Percentiles rank a stretch among this genome's conserved stretches.
phyloP scores from a whole-genome alignment of 2,888 invertebrate species.

The Orthosia gracilis region DNA sequence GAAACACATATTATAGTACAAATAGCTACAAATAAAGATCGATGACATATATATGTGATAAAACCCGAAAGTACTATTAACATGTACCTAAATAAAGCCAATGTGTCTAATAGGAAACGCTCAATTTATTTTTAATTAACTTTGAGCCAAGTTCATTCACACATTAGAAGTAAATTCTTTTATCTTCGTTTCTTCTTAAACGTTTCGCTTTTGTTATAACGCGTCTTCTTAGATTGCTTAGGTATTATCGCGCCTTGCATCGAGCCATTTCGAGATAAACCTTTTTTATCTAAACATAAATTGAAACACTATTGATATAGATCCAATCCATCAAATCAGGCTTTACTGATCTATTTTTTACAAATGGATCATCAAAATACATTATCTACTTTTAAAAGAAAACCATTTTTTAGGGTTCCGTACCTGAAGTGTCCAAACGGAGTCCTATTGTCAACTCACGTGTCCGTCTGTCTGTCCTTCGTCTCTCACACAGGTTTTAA shows the following conservation, averaged over 20 bases:
- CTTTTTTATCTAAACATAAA: background rate
- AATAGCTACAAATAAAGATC: constrained; percentile 14
- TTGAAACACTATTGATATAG: background rate
- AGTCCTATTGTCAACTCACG: too few species aligned
- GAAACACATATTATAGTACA: background rate
- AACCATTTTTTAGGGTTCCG: too few species aligned
- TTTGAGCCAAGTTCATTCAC: constrained; percentile 11
- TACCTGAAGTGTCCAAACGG: too few species aligned
- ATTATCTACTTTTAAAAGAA: background rate
- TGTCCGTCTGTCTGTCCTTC: too few species aligned
- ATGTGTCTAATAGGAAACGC: constrained; percentile 19
- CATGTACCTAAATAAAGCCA: constrained; percentile 9
- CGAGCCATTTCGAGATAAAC: background rate
- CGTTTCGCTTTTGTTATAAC: background rate
- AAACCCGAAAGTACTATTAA: background rate
- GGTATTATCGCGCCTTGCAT: background rate
- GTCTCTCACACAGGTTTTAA: too few species aligned
- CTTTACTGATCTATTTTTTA: background rate
- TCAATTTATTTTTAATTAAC: constrained; percentile 36
- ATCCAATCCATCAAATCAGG: background rate
- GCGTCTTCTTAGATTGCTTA: background rate
- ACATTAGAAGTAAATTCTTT: constrained; percentile 21
- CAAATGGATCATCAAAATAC: background rate
- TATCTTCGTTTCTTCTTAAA: constrained; percentile 11
- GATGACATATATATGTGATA: background rate